These are phyloP conservation scores for Lepidothrix coronata DNA, from an alignment of 2,113 vertebrate species.

Conservation along the genomic window DNA sequence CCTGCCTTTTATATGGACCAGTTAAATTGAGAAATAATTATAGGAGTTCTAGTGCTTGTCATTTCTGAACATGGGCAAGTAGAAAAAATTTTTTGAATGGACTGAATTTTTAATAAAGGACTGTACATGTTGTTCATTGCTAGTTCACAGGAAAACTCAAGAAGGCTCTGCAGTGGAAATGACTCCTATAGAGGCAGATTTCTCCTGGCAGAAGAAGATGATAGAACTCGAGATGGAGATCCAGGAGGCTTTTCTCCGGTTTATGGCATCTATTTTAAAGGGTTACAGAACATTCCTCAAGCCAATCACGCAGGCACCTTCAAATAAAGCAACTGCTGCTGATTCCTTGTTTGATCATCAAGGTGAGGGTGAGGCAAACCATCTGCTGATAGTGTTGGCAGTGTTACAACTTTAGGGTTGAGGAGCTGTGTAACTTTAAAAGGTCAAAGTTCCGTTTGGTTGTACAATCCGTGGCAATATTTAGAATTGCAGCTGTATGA, in stretches of 20 bases:
- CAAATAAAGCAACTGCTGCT: conserved; percentile 90
- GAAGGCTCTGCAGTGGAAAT: conserved; percentile 88
- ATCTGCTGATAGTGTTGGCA: not conserved
- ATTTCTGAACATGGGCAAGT: not conserved
- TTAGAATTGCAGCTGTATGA: not conserved
- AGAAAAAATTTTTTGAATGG: not conserved
- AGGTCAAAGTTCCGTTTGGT: not conserved
- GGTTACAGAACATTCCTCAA: conserved; percentile 93
- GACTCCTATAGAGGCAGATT: conserved; percentile 96
- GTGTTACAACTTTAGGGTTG: not conserved
- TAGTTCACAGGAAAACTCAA: conserved; percentile 79
- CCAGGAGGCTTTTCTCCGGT: conserved; percentile 93
- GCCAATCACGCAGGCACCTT: conserved; percentile 94
- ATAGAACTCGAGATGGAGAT: conserved; percentile 92
- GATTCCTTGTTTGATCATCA: conserved; percentile 95
- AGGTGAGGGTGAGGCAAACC: conserved; percentile 73
- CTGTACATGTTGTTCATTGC: not conserved
- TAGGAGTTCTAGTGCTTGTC: not conserved
- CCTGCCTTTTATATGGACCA: not conserved
- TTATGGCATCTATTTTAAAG: conserved; percentile 95
- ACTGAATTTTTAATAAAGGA: not conserved
- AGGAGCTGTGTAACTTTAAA: not conserved
- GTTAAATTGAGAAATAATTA: not conserved
- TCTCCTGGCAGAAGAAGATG: conserved; percentile 95
- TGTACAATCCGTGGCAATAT: not conserved